Evolutionary conservation across 2,113 vertebrate species (phyloP).

Genomic region (Plectropomus leopardus): DNA sequence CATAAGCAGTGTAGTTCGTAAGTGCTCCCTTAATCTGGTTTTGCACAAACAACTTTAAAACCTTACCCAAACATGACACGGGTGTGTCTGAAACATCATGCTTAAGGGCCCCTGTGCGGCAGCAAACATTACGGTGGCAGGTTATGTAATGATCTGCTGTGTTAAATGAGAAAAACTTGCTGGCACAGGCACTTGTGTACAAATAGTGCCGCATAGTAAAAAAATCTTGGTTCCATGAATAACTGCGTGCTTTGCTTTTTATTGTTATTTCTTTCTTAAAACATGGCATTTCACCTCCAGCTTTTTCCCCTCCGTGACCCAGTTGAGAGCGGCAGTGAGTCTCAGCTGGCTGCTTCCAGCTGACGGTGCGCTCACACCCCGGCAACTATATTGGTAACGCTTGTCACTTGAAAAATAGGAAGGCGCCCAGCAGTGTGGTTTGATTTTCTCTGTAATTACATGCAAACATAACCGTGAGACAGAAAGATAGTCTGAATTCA

Average conservation of each 20-base stretch:
- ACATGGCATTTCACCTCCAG: slow-evolving; percentile 34
- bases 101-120: neutral
- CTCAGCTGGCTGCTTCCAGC: slow-evolving; percentile 45
- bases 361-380: slow-evolving; percentile 48
- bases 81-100: neutral
- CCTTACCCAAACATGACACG: neutral
- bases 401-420: slow-evolving; percentile 35
- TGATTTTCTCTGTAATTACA: slow-evolving; percentile 51
- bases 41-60: slow-evolving; percentile 1
- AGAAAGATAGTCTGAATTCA: neutral
- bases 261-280: slow-evolving; percentile 46
- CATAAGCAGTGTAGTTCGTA: neutral
- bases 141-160: slow-evolving; percentile 5
- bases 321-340: slow-evolving; percentile 29
- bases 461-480: slow-evolving; percentile 18
- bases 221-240: slow-evolving; percentile 10
- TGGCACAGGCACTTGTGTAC: slow-evolving; percentile 28
- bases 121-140: neutral
- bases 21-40: neutral
- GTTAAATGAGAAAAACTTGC: slow-evolving; percentile 20
- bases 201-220: slow-evolving; percentile 20
- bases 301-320: slow-evolving; percentile 50
- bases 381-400: slow-evolving; percentile 27
- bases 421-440: slow-evolving; percentile 29
- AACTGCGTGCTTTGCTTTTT: slow-evolving; percentile 40